phyloP scores from a whole-genome alignment of 2,113 vertebrate species.

The Camelus bactrianus region DNA sequence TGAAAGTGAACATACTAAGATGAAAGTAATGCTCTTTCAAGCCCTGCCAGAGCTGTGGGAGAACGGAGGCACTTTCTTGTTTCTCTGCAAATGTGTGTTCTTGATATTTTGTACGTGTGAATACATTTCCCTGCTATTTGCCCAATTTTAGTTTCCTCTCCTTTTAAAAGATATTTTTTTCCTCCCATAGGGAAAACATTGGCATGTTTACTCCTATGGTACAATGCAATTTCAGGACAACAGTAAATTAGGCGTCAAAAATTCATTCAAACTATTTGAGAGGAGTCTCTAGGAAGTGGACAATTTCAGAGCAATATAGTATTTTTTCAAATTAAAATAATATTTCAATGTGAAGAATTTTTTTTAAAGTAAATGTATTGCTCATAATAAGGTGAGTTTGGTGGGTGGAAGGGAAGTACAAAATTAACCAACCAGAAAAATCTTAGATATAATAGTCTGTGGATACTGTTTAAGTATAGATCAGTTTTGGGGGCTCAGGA shows the following conservation, averaged over 20 bases:
- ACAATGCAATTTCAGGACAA: conserved; percentile 60
- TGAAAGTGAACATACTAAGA: background rate
- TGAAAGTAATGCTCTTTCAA: background rate
- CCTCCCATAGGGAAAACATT: conserved; percentile 21
- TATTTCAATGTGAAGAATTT: conserved; percentile 46
- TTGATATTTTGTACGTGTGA: conserved; percentile 49
- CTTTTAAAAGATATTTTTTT: conserved; percentile 41
- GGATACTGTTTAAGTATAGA: background rate
- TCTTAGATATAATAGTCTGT: background rate
- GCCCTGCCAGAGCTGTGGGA: background rate
- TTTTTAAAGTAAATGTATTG: conserved; percentile 47
- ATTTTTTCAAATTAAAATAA: conserved; percentile 47
- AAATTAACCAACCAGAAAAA: conserved; percentile 58
- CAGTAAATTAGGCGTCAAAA: conserved; percentile 63
- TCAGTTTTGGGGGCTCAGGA: background rate
- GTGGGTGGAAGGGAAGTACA: background rate
- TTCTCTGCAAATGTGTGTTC: background rate
- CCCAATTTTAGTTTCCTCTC: conserved; percentile 35
- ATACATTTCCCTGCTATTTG: conserved; percentile 34
- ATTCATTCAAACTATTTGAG: conserved; percentile 48
- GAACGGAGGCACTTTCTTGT: background rate
- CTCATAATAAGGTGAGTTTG: conserved; percentile 34
- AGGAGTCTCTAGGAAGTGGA: background rate
- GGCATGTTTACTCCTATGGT: background rate
- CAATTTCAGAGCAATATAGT: conserved; percentile 38